Base-by-base conservation (phyloP, 1,140 invertebrate genomes). In the Callitettix versicolor region DNA sequence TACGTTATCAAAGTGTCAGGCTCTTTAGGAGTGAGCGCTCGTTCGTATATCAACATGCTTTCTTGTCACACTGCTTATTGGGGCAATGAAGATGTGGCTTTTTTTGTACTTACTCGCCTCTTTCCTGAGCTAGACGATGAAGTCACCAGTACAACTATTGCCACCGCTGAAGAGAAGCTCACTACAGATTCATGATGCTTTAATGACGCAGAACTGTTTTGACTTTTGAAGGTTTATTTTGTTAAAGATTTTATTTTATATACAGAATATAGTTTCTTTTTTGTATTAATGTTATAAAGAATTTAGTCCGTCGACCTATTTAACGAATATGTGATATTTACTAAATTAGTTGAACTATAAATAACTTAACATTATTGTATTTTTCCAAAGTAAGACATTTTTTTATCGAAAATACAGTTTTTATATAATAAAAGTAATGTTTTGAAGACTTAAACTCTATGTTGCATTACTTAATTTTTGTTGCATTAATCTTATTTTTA, bases 1-100 rank as follows among this genome's bases (percentile, higher is more conserved):
- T 85, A 80, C 64, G 78, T 81, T 49, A 65, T 85, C 50, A 71
- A 74, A 58, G 78, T 81, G 30, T 73, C 73, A 3, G 55, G 55
- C 6, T 56, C 46, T 71, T 72, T 51, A 65, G 77, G 69, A 72
- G 75, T 67, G 14, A 21, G 56, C 47, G 60, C 62, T 38, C 66
- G 76, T 57, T 79, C 78, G 62, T 85, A 85, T 65, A 69, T 84
- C 14, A 76, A 80, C 24, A 77, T 80, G 12, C 69, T 86, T 20
- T 82, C 79, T 43, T 81, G 82, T 1, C 84, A 86, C 62, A 84
- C 82, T 1, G 76, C 75, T 12, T 86, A 86, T 67, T 86, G 84
- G 84, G 77, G 68, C 59, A 82, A 80, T 62, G 76, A 77, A 26
- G 84, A 86, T 61, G 76, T 83, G 5, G 82, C 81, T 5, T 80